Conservation (phyloP, 2,888 invertebrate species). For the Amphimallon solstitiale region DNA sequence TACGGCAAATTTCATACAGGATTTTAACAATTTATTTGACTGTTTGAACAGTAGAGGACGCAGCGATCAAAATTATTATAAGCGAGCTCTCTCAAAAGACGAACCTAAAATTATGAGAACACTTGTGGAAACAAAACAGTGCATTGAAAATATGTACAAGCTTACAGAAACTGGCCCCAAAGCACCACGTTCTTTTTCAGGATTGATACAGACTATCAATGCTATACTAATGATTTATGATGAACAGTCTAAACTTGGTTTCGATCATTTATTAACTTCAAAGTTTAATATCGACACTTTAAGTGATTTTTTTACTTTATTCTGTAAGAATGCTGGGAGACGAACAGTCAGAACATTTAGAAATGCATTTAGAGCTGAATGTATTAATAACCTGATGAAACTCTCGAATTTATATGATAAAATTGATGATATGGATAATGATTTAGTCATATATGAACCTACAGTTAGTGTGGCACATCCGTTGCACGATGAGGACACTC, state of each 20-base stretch:
- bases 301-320: slow-evolving; percentile 1
- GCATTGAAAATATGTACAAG: not conserved
- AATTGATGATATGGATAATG: not conserved
- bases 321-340: not conserved
- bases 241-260: not conserved
- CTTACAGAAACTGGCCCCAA: slow-evolving; percentile 10
- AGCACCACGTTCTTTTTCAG: slow-evolving; percentile 16
- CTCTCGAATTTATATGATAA: not conserved
- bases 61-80: not conserved
- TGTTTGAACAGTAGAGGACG: slow-evolving; percentile 35
- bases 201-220: slow-evolving; percentile 14
- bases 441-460: not conserved
- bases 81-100: not conserved
- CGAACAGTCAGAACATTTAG: too few relatives aligned
- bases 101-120: not conserved
- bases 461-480: not conserved
- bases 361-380: not conserved
- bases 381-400: not conserved
- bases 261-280: not conserved
- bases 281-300: slow-evolving; percentile 23
- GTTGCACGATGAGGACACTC: not conserved
- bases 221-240: slow-evolving; percentile 15
- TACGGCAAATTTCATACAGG: slow-evolving; percentile 39
- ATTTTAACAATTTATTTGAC: slow-evolving; percentile 41
- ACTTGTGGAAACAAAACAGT: not conserved